Percentiles rank a stretch among this genome's conserved stretches.
phyloP scores from a whole-genome alignment of 2,113 vertebrate genomes.

The Cichladusa arquata region DNA sequence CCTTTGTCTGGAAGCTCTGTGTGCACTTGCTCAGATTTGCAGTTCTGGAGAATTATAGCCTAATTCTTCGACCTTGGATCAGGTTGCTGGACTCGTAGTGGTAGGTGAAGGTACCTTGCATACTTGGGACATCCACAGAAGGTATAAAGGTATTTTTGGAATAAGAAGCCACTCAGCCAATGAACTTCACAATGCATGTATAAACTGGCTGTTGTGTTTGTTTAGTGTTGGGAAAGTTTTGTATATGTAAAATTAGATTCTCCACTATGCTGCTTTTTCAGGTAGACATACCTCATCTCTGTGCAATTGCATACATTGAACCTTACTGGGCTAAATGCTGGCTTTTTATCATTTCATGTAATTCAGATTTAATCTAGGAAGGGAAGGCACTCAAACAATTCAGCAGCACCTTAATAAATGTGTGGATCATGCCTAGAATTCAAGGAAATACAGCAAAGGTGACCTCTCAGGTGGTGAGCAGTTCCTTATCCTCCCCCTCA shows the following conservation, averaged over 20 bases:
- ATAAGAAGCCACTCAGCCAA: neutral
- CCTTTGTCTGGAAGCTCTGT: neutral
- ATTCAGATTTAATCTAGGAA: neutral
- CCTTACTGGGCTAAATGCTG: neutral
- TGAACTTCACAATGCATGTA: neutral
- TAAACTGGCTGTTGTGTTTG: neutral
- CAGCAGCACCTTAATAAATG: neutral
- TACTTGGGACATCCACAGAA: neutral
- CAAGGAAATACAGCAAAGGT: neutral
- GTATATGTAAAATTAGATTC: neutral
- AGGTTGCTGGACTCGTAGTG: rapidly evolving
- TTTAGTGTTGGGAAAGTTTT: neutral
- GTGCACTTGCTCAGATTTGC: neutral
- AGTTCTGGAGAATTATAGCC: neutral
- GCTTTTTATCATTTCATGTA: neutral
- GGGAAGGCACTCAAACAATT: neutral
- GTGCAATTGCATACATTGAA: neutral
- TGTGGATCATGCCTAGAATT: neutral
- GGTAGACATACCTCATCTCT: neutral
- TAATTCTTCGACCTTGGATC: neutral
- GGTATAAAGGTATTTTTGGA: neutral
- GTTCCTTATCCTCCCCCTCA: neutral
- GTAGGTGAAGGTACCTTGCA: neutral
- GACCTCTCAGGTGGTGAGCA: neutral
- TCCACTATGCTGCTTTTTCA: neutral